Conservation (phyloP, 2,797 vertebrate species). For the Graptemys geographica region DNA sequence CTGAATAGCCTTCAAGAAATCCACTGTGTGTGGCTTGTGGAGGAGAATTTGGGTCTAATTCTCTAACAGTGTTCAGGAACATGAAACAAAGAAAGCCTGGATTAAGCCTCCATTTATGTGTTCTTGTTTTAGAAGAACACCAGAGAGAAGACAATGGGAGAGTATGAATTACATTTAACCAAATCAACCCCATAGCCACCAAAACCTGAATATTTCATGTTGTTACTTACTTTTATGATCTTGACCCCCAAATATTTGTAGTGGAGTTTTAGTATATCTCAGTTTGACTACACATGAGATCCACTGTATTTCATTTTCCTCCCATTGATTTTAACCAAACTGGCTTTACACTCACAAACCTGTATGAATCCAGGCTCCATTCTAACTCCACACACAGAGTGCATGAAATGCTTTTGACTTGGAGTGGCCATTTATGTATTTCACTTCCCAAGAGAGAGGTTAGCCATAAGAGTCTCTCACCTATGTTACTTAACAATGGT, state of each 20-base stretch:
- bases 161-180: conserved; percentile 44
- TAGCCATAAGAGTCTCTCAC: background rate
- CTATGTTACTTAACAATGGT: conserved; percentile 32
- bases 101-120: background rate
- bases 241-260: conserved; percentile 63
- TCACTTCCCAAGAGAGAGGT: conserved; percentile 41
- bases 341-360: background rate
- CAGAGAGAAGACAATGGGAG: conserved; percentile 56
- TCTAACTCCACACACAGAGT: background rate
- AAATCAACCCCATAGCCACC: conserved; percentile 19
- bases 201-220: conserved; percentile 47
- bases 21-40: background rate
- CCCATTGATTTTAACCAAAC: background rate
- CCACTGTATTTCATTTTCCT: background rate
- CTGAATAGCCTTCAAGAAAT: background rate
- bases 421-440: conserved; percentile 14
- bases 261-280: background rate
- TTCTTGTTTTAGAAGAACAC: conserved; percentile 52
- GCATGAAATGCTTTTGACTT: background rate
- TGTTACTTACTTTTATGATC: conserved; percentile 57
- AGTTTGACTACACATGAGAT: conserved; percentile 30
- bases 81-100: accelerated
- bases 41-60: background rate
- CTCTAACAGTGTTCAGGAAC: background rate
- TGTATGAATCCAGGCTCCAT: background rate